phyloP scores from a whole-genome alignment of 2,797 vertebrate genomes.

The Dicrostonyx torquatus region DNA sequence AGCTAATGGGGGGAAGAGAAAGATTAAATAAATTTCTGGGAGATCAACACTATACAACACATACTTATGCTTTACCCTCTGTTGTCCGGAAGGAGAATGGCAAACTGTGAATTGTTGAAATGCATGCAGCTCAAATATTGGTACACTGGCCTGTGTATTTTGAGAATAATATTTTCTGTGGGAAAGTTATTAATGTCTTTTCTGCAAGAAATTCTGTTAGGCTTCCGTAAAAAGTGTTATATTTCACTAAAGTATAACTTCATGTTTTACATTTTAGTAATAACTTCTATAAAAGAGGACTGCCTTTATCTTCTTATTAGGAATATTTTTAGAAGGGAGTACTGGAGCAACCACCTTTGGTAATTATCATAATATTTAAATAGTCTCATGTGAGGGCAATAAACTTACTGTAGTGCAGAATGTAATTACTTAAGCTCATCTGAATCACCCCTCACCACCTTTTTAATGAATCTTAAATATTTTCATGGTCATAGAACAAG shows the following conservation, averaged over 20 bases:
- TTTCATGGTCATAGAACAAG: constrained; percentile 63
- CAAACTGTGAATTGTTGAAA: constrained; percentile 55
- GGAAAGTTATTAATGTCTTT: constrained; percentile 80
- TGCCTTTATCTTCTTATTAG: constrained; percentile 74
- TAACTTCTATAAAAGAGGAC: constrained; percentile 73
- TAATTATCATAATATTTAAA: constrained; percentile 79
- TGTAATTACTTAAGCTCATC: constrained; percentile 73
- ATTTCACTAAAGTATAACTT: constrained; percentile 76
- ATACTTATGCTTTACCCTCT: constrained; percentile 79
- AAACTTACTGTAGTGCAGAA: constrained; percentile 72
- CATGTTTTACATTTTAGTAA: constrained; percentile 72
- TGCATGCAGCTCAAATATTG: constrained; percentile 72
- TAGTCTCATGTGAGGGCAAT: constrained; percentile 71
- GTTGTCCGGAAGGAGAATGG: constrained; percentile 64
- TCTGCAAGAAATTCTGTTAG: constrained; percentile 72
- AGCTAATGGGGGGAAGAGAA: constrained; percentile 85
- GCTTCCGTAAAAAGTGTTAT: constrained; percentile 66
- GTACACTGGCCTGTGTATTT: constrained; percentile 60
- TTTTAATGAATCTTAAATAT: constrained; percentile 70
- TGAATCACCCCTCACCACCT: constrained; percentile 51
- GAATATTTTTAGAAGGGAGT: constrained; percentile 74
- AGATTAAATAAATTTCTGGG: constrained; percentile 82
- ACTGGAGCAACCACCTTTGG: constrained; percentile 67
- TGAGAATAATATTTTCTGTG: constrained; percentile 76
- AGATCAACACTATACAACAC: constrained; percentile 73